Evolutionary conservation across 1,140 invertebrate genomes (phyloP).

Genomic region (Drosophila truncata): DNA sequence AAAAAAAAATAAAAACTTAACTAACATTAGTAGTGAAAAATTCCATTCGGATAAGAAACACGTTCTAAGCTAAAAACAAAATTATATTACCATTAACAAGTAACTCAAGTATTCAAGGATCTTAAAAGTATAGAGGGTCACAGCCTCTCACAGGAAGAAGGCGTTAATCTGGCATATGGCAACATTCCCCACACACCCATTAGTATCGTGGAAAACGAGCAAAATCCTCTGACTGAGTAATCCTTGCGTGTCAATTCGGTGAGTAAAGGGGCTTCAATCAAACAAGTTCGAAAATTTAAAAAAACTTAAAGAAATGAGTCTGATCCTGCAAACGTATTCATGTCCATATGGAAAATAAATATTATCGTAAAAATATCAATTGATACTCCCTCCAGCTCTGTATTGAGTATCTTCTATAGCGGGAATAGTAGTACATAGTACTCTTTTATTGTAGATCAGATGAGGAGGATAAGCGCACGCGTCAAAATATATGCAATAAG

Average conservation of each 20-base stretch:
- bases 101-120: constrained; percentile 41
- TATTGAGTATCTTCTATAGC: background rate
- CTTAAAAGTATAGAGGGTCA: constrained; percentile 16
- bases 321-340: no score
- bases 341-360: no score
- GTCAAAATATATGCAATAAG: constrained; percentile 60
- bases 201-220: constrained; percentile 18
- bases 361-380: no score
- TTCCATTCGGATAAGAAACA: constrained; percentile 40
- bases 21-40: constrained; percentile 75
- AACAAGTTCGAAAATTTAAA: no score
- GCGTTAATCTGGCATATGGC: constrained; percentile 18
- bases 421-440: background rate
- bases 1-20: constrained; percentile 46
- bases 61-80: constrained; percentile 67
- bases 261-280: no score
- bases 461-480: constrained; percentile 30
- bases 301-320: no score
- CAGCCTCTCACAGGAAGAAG: constrained; percentile 4
- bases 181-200: constrained; percentile 21
- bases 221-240: constrained; percentile 7
- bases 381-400: no score
- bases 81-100: constrained; percentile 65
- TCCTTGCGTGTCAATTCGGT: constrained; percentile 32
- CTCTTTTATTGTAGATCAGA: constrained; percentile 8